Evolutionary conservation across 2,888 invertebrate species (phyloP).

Genomic region (Rhorus exstirpatorius): DNA sequence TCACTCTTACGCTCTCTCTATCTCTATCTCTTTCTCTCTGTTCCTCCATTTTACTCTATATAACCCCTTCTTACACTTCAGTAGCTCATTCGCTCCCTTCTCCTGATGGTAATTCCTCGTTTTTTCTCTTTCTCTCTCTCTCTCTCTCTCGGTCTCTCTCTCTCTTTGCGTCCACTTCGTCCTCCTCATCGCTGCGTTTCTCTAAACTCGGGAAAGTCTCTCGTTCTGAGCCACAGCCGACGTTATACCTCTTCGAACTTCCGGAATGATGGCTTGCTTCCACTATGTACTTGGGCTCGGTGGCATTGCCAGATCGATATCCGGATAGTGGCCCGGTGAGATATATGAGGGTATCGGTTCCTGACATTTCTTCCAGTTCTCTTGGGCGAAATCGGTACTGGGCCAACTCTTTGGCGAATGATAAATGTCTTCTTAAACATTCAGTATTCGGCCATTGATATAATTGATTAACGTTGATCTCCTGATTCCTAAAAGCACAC

Average conservation of each 20-base stretch:
- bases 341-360: conserved; percentile 37
- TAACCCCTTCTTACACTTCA: conserved; percentile 46
- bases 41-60: conserved; percentile 29
- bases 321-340: conserved; percentile 33
- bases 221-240: conserved; percentile 35
- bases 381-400: conserved; percentile 6
- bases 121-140: conserved; percentile 30
- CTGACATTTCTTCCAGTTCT: conserved; percentile 22
- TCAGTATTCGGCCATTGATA: not conserved
- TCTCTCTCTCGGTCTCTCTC: not conserved
- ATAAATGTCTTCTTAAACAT: conserved; percentile 26
- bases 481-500: no score
- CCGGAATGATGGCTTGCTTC: conserved; percentile 51
- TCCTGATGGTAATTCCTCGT: conserved; percentile 1
- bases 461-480: conserved; percentile 6
- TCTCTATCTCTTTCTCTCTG: conserved; percentile 7
- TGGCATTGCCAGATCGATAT: conserved; percentile 63
- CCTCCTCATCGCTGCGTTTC: conserved; percentile 14
- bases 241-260: conserved; percentile 53
- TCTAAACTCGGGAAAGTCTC: conserved; percentile 61
- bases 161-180: conserved; percentile 22
- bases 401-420: conserved; percentile 27
- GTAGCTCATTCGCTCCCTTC: conserved; percentile 35
- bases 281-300: conserved; percentile 4
- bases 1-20: conserved; percentile 22